phyloP scores from a whole-genome alignment of 1,140 invertebrate species.

The Telenomus remus region DNA sequence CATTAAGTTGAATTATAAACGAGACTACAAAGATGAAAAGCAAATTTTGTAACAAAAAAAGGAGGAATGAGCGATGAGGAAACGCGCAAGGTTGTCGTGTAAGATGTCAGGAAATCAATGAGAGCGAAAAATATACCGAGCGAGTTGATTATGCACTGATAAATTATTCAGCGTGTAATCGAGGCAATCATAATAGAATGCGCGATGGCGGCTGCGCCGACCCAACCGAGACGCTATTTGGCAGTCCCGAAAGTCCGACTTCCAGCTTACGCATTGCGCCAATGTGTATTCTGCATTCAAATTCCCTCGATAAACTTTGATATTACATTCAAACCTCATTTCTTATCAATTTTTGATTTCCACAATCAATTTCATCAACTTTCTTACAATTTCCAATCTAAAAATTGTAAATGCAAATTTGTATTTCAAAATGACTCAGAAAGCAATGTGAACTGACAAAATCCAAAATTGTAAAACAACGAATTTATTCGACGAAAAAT shows the following conservation, averaged over 20 bases:
- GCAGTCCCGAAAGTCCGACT: slow-evolving; percentile 10
- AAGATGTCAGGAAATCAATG: slow-evolving; percentile 24
- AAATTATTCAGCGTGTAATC: slow-evolving; percentile 43
- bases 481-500: no score
- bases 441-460: no score
- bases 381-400: no score
- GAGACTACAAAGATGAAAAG: no score
- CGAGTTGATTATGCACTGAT: slow-evolving; percentile 38
- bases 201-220: slow-evolving; percentile 28
- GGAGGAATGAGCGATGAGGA: neutral
- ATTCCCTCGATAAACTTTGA: slow-evolving; percentile 6
- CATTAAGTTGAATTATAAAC: neutral
- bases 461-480: no score
- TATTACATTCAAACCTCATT: slow-evolving; percentile 8
- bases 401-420: no score
- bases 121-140: slow-evolving; percentile 19
- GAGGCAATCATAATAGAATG: slow-evolving; percentile 42
- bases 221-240: neutral
- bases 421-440: no score
- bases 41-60: no score
- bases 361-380: no score
- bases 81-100: neutral
- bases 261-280: slow-evolving; percentile 26
- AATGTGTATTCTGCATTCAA: slow-evolving; percentile 23
- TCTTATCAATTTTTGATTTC: neutral